Evolutionary conservation across 2,797 vertebrate genomes (phyloP), one percentile per base, ranked within the genome.

Genomic region (Perdix hodgsoniae): DNA sequence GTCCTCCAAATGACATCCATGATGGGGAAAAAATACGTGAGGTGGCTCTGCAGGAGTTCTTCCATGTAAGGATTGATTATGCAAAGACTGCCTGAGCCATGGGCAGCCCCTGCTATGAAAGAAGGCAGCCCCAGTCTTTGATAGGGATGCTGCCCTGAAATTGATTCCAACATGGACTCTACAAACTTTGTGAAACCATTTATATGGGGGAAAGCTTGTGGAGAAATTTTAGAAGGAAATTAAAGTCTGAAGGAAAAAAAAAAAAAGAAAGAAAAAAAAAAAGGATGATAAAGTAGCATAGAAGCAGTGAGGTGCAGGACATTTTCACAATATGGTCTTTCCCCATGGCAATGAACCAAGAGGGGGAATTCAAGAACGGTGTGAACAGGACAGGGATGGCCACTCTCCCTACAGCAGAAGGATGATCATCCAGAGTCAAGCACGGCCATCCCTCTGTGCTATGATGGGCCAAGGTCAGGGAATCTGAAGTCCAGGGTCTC

Each of bases 11-110:
- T 76, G 16, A 14, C 6, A 9, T n/a, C 40, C 10, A 9, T 60
- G 16, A 31, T 1, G 1, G 31, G 6, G 0, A 2, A 26, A 69
- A 57, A 59, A 1, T 2, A 35, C 8, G 4, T 17, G 27, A n/a
- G 40, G 57, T 31, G 31, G n/a, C 9, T 44, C 19, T 56, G 35
- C 57, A 83, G 81, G 33, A 70, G 15, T 45, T 65, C 4, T 44
- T 14, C 12, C 56, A 29, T 63, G 10, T 23, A 66, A 61, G 52
- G 24, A 40, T 61, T 22, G 23, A 3, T 63, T 39, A 4, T 19
- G 29, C 16, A 63, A 70, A 83, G 14, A 19, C 11, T 33, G 24
- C 16, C 37, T 69, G 75, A 63, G 50, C 50, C 63, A 35, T 17
- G 14, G 21, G 45, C 24, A 73, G 22, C 4, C 29, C 45, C 35